Conservation (phyloP, 2,888 invertebrate species). For the Drosophila siamana region DNA sequence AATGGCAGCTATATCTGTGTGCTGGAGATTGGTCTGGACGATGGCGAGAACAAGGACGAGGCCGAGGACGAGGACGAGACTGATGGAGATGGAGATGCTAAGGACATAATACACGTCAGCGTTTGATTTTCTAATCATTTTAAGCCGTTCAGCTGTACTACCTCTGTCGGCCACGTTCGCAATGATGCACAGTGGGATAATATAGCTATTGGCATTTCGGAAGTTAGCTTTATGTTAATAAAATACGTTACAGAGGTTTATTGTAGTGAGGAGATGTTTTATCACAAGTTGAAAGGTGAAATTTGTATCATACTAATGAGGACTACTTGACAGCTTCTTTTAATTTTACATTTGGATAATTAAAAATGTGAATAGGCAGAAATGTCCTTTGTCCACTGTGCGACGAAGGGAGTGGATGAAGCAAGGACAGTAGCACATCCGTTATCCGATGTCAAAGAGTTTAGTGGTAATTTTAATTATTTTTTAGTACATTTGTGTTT, state of each 20-base stretch:
- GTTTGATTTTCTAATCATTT: constrained; percentile 55
- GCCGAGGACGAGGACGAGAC: too few relatives aligned
- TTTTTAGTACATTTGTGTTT: constrained; percentile 54
- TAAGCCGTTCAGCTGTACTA: constrained; percentile 59
- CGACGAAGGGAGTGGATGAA: neutral
- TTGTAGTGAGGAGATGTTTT: too few relatives aligned
- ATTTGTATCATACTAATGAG: too few relatives aligned
- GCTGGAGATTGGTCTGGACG: neutral
- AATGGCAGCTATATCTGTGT: constrained; percentile 51
- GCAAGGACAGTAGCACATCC: constrained; percentile 21
- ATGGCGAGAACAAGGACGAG: neutral
- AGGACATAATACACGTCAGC: constrained; percentile 37
- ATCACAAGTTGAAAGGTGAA: too few relatives aligned
- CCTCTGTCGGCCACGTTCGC: constrained; percentile 61
- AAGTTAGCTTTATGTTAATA: neutral
- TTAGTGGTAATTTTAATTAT: constrained; percentile 66
- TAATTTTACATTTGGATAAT: neutral
- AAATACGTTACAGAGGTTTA: neutral
- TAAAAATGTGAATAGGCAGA: too few relatives aligned
- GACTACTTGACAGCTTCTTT: too few relatives aligned
- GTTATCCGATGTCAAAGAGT: constrained; percentile 32
- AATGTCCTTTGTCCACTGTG: too few relatives aligned
- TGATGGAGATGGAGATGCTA: too few relatives aligned
- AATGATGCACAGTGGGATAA: constrained; percentile 30
- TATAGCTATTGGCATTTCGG: neutral